Evolutionary conservation across 2,888 invertebrate species (phyloP), one percentile per base, ranked within the genome.

Genomic region (Glyphotaelius pellucidus): DNA sequence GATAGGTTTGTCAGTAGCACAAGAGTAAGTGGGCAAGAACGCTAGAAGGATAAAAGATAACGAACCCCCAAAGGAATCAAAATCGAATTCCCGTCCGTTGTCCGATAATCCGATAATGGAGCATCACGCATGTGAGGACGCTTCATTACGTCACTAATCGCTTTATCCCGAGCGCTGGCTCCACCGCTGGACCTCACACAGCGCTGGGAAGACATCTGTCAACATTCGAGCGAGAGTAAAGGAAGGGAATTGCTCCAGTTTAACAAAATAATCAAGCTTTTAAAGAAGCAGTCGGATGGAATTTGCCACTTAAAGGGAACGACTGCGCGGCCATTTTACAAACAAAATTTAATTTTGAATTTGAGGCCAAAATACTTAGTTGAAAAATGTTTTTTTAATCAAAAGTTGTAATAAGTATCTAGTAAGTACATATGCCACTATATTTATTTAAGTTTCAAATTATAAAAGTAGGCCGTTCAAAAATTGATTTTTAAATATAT

Each of bases 141-240:
- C 89, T 89, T 91, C 91, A 90, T 90, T 90, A 90, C 90, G 80
- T 80, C 91, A 80, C 91, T 91, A 91, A 91, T 91, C 88, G 88
- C 86, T 86, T 91, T 91, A 91, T 88, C 52, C 32, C 42, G 67
- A 31, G 32, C 31, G 31, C 52, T 89, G 30, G 42, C 85, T 85
- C 38, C n/a, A 47, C 38, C 30, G 47, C 35, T 19, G 38, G 88
- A 89, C 88, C 88, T 32, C 88, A 89, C 88, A 32, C 88, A 80
- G 79, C 32, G 88, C 38, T n/a, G 88, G 38, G 88, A 80, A 89
- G 88, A 89, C 88, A 79, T n/a, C 88, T 38, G 80, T 79, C 88
- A 19, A 79, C 88, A 35, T 12, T 79, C 9, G n/a, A 38, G 19
- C 88, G 25, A 35, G 47, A 25, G 67, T 25, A 67, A 67, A 67